These are phyloP conservation scores for Mycalesis mineus DNA, from an alignment of 2,888 invertebrate genomes.

Conservation along the genomic window DNA sequence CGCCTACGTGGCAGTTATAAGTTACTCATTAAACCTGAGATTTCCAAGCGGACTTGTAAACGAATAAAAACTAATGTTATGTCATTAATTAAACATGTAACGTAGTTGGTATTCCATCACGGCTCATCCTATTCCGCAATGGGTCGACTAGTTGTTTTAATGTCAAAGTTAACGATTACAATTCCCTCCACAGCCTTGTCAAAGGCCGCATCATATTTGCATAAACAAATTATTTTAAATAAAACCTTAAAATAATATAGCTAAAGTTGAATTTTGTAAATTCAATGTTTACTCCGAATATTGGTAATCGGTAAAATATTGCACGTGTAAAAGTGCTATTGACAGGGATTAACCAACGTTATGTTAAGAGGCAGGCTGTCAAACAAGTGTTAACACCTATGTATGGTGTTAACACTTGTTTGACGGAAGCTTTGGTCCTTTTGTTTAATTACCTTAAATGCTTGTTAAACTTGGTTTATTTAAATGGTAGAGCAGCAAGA, in stretches of 20 bases:
- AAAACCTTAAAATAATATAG: not conserved
- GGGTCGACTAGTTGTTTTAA: conserved; percentile 43
- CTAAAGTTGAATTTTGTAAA: not conserved
- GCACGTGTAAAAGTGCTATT: not conserved
- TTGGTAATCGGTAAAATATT: not conserved
- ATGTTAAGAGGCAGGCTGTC: not conserved
- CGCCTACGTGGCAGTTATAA: no score
- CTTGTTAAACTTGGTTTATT: no score
- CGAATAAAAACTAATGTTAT: not conserved
- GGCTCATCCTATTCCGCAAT: conserved; percentile 39
- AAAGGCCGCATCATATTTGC: conserved; percentile 36
- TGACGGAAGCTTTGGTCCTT: not conserved
- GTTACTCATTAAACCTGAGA: not conserved
- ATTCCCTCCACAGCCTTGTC: conserved; percentile 44
- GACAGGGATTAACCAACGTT: not conserved
- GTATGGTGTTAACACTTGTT: no score
- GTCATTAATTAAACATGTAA: not conserved
- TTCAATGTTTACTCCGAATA: not conserved
- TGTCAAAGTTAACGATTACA: conserved; percentile 57
- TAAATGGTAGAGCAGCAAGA: no score
- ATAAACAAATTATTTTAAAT: not conserved
- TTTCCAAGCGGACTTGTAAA: not conserved
- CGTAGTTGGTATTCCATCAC: conserved; percentile 14
- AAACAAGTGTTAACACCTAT: not conserved
- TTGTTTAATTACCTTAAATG: no score